Conservation (phyloP, 1,140 invertebrate genomes). For the Rhagoletis zephyria region DNA sequence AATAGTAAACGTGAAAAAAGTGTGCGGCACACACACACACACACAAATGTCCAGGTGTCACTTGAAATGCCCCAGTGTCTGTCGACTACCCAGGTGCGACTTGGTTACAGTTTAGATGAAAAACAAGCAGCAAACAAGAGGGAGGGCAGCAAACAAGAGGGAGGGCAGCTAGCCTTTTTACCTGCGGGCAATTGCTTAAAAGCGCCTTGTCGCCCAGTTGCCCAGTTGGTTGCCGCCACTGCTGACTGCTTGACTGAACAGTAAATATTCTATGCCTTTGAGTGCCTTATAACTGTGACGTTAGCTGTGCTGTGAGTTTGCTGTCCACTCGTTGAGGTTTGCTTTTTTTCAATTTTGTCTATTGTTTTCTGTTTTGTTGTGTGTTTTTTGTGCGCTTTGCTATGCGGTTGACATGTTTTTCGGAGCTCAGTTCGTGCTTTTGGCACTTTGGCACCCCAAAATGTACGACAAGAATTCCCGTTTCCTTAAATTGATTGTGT, state of each 20-base stretch:
- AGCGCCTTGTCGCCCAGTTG: background rate
- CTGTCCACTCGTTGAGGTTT: background rate
- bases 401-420: slow-evolving; percentile 43
- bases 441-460: slow-evolving; percentile 30
- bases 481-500: slow-evolving; percentile 42
- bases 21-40: background rate
- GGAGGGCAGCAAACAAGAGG: background rate
- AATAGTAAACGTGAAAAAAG: background rate
- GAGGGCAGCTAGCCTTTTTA: background rate
- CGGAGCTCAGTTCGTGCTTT: slow-evolving; percentile 6
- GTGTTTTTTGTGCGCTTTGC: slow-evolving; percentile 6
- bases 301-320: background rate
- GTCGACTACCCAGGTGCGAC: background rate
- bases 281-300: background rate
- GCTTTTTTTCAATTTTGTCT: background rate
- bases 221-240: background rate
- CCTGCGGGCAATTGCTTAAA: background rate
- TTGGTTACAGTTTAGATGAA: slow-evolving; percentile 16
- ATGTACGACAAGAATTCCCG: slow-evolving; percentile 42
- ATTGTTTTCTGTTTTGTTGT: background rate
- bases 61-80: slow-evolving; percentile 2
- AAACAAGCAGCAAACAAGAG: slow-evolving; percentile 1
- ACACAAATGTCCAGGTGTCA: slow-evolving; percentile 35
- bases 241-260: background rate
- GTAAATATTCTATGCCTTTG: background rate